These are phyloP conservation scores for Steinernema feltiae DNA, from an alignment of 1,140 invertebrate genomes.

Conservation along the genomic window DNA sequence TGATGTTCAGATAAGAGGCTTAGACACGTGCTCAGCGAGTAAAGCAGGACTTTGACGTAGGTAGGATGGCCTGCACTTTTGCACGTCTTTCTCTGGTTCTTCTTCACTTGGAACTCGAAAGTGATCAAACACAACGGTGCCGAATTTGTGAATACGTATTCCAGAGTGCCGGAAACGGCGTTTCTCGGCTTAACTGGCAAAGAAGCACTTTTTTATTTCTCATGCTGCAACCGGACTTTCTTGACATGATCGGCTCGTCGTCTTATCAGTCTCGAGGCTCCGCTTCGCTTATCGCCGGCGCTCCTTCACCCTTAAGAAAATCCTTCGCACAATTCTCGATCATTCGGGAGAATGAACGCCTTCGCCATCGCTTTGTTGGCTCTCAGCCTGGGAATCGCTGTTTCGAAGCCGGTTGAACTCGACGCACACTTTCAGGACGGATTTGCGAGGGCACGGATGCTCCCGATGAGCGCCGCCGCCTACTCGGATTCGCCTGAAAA, in stretches of 20 bases:
- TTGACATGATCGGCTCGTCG: not conserved
- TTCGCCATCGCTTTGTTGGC: not conserved
- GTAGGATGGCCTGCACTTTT: not conserved
- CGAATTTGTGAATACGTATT: not conserved
- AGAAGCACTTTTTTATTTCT: too few species aligned
- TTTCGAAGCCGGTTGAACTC: not conserved
- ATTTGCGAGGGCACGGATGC: conserved; percentile 37
- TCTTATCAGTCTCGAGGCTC: not conserved
- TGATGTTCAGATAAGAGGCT: not conserved
- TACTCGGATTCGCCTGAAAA: conserved; percentile 35
- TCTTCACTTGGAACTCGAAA: too few species aligned
- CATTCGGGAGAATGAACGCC: not conserved
- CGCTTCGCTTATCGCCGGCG: not conserved
- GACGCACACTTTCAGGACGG: conserved; percentile 35
- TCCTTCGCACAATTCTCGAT: not conserved
- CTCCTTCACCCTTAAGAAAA: not conserved
- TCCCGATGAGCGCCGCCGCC: conserved; percentile 41
- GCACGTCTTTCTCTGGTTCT: not conserved
- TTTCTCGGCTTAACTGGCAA: too few species aligned
- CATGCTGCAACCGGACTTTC: too few species aligned
- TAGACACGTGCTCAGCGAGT: not conserved
- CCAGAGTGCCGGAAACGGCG: not conserved
- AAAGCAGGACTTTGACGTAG: not conserved
- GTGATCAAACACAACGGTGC: not conserved
- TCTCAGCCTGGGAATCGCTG: not conserved